Conservation (phyloP, 2,113 vertebrate species). For the Conger conger region DNA sequence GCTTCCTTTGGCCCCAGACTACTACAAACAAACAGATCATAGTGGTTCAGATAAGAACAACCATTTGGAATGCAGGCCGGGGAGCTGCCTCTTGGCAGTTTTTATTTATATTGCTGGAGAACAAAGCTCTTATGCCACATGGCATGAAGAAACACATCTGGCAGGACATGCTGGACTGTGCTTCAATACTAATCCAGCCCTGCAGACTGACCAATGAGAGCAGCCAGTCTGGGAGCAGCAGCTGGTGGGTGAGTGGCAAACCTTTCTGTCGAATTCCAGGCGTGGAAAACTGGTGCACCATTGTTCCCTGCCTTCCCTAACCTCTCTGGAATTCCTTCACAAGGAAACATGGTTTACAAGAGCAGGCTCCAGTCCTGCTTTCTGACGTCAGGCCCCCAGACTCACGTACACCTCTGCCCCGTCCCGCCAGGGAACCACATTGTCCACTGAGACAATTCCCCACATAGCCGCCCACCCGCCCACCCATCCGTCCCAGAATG, state of each 20-base stretch:
- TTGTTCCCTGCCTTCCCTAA: constrained; percentile 69
- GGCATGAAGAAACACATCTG: not conserved
- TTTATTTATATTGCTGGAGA: not conserved
- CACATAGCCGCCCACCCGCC: constrained; percentile 14
- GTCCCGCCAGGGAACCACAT: constrained; percentile 48
- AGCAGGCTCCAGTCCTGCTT: constrained; percentile 56
- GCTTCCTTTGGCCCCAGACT: not conserved
- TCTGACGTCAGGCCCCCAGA: constrained; percentile 36
- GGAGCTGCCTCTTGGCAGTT: not conserved
- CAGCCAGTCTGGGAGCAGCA: constrained; percentile 44
- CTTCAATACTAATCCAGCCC: not conserved
- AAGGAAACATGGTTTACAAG: constrained; percentile 74
- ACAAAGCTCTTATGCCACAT: not conserved
- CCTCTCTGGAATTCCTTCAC: constrained; percentile 69
- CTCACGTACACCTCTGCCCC: constrained; percentile 40
- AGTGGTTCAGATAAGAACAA: not conserved
- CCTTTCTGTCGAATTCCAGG: constrained; percentile 51
- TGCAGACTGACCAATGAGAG: not conserved
- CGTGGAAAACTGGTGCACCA: constrained; percentile 49
- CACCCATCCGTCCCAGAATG: constrained; percentile 8
- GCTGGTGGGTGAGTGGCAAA: constrained; percentile 29
- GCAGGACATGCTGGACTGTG: not conserved
- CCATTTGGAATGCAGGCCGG: not conserved
- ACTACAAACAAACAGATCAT: not conserved
- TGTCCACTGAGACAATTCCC: constrained; percentile 32